phyloP scores from a whole-genome alignment of 1,140 invertebrate species.

The Drosophila lowei region DNA sequence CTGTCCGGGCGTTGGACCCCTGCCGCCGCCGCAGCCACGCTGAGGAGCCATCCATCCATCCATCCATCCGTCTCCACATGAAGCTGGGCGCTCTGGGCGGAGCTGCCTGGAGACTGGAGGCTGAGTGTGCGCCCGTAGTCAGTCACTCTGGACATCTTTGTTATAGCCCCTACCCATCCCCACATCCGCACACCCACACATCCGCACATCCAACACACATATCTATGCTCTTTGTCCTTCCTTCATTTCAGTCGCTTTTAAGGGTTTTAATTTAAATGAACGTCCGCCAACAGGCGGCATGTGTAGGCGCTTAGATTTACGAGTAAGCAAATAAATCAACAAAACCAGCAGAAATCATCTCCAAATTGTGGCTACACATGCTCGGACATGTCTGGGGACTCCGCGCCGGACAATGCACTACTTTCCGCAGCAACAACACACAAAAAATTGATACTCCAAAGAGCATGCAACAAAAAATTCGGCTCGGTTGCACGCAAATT shows the following conservation, averaged over 20 bases:
- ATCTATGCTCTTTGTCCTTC: conserved; percentile 12
- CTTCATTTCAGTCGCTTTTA: conserved; percentile 59
- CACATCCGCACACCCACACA: neutral
- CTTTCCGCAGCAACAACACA: conserved; percentile 28
- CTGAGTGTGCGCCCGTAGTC: conserved; percentile 48
- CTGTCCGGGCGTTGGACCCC: conserved; percentile 77
- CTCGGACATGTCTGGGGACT: conserved; percentile 59
- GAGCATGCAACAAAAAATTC: conserved; percentile 53
- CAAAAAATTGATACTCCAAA: conserved; percentile 74
- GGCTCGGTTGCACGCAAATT: conserved; percentile 63
- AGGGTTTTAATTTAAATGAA: conserved; percentile 72
- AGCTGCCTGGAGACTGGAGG: neutral
- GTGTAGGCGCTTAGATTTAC: conserved; percentile 67
- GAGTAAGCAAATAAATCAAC: conserved; percentile 75
- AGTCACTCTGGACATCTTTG: conserved; percentile 69
- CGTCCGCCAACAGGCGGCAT: conserved; percentile 47
- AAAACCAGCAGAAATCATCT: conserved; percentile 50
- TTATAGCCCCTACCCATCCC: conserved; percentile 37
- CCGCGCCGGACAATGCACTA: conserved; percentile 66
- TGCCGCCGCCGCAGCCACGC: conserved; percentile 73
- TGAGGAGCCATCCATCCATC: conserved; percentile 27
- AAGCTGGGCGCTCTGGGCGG: too few relatives aligned
- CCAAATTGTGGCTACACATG: conserved; percentile 57
- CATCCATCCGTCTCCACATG: neutral
- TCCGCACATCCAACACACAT: conserved; percentile 7